Percentiles rank a stretch among this genome's conserved stretches.
phyloP scores from a whole-genome alignment of 2,797 vertebrate genomes.

The Kryptopterus vitreolus region DNA sequence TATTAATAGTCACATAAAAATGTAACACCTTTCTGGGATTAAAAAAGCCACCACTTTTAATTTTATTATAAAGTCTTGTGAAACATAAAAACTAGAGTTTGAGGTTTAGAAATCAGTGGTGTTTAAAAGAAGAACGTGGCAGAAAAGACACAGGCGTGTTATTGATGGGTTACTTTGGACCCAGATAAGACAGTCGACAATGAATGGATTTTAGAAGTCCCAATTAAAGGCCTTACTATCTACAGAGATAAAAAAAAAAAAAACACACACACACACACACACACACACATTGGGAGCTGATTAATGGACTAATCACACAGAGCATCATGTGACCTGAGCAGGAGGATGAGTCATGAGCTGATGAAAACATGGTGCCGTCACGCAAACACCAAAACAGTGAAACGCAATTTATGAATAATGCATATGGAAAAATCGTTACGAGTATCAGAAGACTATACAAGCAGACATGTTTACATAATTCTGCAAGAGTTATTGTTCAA shows the following conservation, averaged over 20 bases:
- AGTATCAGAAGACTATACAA: not conserved
- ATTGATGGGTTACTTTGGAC: not conserved
- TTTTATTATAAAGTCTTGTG: no score
- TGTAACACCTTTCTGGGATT: no score
- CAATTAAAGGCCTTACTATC: conserved; percentile 6
- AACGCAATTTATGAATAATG: not conserved
- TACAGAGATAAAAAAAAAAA: conserved; percentile 17
- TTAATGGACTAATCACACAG: not conserved
- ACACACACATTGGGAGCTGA: conserved; percentile 13
- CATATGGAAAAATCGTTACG: not conserved
- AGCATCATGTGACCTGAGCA: conserved; percentile 18
- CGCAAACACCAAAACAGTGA: not conserved
- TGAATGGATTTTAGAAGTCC: not conserved
- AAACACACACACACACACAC: no score
- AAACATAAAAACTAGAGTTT: no score
- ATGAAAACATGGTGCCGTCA: not conserved
- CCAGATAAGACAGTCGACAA: not conserved
- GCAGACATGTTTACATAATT: not conserved
- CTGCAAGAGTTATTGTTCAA: not conserved
- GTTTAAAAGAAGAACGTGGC: not conserved
- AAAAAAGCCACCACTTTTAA: no score
- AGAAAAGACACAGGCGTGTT: not conserved
- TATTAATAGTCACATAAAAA: no score
- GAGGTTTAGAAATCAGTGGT: no score
- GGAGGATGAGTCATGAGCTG: conserved; percentile 9